Conservation (phyloP, 2,113 vertebrate genomes). For the Elgaria multicarinata region DNA sequence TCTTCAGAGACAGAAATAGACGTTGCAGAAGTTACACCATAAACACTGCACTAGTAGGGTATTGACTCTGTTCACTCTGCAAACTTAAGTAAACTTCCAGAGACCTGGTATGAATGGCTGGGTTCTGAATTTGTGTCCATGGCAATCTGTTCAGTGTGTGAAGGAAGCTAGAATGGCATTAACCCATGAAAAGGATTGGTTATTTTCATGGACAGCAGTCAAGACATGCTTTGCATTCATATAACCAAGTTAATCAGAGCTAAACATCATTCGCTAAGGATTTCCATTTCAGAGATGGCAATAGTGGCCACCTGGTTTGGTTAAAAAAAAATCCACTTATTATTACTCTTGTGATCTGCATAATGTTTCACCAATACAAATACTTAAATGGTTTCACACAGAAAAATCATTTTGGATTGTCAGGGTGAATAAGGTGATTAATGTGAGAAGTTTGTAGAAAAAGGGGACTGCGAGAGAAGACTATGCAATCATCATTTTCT, state of each 20-base stretch:
- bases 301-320: conserved; percentile 46
- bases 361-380: neutral
- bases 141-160: conserved; percentile 74
- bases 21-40: conserved; percentile 48
- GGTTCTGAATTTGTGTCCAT: conserved; percentile 80
- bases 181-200: conserved; percentile 77
- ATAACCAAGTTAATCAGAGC: conserved; percentile 76
- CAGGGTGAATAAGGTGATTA: conserved; percentile 27
- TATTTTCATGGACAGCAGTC: conserved; percentile 79
- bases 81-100: conserved; percentile 67
- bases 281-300: conserved; percentile 51
- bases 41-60: conserved; percentile 39
- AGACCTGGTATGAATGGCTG: conserved; percentile 61
- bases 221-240: conserved; percentile 82
- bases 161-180: conserved; percentile 78
- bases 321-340: conserved; percentile 53
- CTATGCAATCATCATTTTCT: neutral
- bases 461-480: conserved; percentile 30
- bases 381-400: neutral
- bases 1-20: conserved; percentile 48
- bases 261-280: conserved; percentile 57
- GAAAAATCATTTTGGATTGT: neutral
- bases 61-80: conserved; percentile 55
- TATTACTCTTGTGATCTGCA: conserved; percentile 7
- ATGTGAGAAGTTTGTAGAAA: conserved; percentile 42